Evolutionary conservation across 92 coral and sea anemone species (phyloP), one percentile per base, ranked within the genome.

Genomic region (Pocillopora grandis): DNA sequence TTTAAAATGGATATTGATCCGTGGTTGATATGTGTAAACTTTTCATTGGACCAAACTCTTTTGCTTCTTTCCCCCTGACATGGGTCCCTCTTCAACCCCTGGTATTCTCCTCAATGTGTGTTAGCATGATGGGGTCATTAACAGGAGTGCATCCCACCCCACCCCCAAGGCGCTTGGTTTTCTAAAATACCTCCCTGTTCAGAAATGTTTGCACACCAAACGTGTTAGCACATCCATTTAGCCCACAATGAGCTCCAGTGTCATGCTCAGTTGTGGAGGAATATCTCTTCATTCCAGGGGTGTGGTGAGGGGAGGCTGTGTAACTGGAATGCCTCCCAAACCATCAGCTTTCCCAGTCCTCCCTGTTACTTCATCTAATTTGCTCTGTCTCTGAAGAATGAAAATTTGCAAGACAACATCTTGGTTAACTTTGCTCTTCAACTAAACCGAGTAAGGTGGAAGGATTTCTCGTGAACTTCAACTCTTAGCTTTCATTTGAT

Each of bases 261-360:
- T 96, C 84, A 92, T 96, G 21, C 98, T 92, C 57, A 96, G 91
- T 87, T 96, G 99, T 8, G 99, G 98, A 6, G 99, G 98, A 31
- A 96, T 96, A 78, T 96, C 98, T 58, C 99, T 88, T 85, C 95
- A 89, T 78, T 96, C 99, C 82, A 96, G 88, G 57, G 99, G 99
- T 55, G 98, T 96, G 75, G 99, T 96, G 86, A 87, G 85, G 66
- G 99, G 36, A 89, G 27, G 87, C 66, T 91, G 95, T 66, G 75
- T 76, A 12, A 77, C 58, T 55, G 90, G 70, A 72, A 72, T 89
- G 64, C 92, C 90, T 55, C 93, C 92, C 52, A 91, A 92, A 10
- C 82, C 85, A 61, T 84, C 90, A 82, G 65, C 89, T 1, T 87
- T 91, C 49, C 89, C 91, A 67, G 84, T 86, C 20, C 86, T 88